These are phyloP conservation scores for Neogobius melanostomus DNA, from an alignment of 2,113 vertebrate species.

Conservation along the genomic window DNA sequence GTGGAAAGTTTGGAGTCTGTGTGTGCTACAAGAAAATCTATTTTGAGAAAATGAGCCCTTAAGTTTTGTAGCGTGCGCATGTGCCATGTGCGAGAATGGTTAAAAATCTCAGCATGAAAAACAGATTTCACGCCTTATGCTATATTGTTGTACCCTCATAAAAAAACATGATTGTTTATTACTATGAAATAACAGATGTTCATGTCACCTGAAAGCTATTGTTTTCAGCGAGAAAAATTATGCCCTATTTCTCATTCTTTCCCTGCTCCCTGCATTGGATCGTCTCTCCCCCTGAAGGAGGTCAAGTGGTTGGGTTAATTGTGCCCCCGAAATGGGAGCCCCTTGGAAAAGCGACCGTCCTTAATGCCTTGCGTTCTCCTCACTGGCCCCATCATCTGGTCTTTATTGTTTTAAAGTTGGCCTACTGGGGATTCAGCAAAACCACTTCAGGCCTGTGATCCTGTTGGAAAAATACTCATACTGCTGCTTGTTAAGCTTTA, in stretches of 20 bases:
- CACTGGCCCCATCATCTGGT: constrained; percentile 43
- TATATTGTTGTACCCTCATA: too few relatives aligned
- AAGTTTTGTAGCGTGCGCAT: too few relatives aligned
- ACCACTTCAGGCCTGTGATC: constrained; percentile 6
- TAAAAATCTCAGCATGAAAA: too few relatives aligned
- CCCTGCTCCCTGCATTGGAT: constrained; percentile 7
- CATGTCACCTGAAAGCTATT: not conserved
- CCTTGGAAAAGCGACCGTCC: constrained; percentile 32
- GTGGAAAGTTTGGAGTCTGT: too few relatives aligned
- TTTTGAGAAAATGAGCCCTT: too few relatives aligned
- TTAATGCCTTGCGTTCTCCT: constrained; percentile 45
- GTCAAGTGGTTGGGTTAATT: constrained; percentile 70
- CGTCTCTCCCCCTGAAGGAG: constrained; percentile 47
- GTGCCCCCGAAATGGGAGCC: constrained; percentile 53
- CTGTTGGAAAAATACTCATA: constrained; percentile 8
- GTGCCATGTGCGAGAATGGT: too few relatives aligned
- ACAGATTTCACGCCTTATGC: too few relatives aligned
- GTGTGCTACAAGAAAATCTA: too few relatives aligned
- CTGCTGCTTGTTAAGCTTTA: constrained; percentile 2
- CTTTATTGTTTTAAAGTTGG: constrained; percentile 46
- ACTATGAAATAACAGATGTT: not conserved
- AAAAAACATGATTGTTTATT: too few relatives aligned
- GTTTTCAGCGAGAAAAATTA: constrained; percentile 1
- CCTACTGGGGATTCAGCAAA: constrained; percentile 37
- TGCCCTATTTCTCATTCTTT: not conserved